Conservation (phyloP, 2,113 vertebrate genomes). For the Elachura formosa region DNA sequence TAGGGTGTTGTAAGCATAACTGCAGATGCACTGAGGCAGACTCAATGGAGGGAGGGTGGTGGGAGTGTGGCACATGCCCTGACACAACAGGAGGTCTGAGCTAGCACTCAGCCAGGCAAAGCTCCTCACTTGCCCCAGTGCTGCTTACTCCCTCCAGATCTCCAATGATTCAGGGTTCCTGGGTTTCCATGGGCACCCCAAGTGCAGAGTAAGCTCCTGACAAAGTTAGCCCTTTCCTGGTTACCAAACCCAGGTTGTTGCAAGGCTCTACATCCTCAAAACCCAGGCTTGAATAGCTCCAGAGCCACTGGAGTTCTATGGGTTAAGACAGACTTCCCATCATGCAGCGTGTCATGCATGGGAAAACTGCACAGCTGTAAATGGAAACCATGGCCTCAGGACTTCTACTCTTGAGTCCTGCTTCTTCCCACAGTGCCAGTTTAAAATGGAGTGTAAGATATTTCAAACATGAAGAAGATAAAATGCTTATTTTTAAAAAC, state of each 20-base stretch:
- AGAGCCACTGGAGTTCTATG: not conserved
- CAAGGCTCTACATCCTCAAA: not conserved
- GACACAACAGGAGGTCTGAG: not conserved
- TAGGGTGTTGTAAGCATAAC: not conserved
- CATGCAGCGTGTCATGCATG: fast-evolving
- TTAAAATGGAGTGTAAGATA: not conserved
- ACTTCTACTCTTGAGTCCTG: not conserved
- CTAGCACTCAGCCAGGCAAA: not conserved
- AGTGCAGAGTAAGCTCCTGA: not conserved
- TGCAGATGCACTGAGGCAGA: not conserved
- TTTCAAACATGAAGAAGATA: not conserved
- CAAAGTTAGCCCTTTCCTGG: not conserved
- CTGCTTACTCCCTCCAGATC: not conserved
- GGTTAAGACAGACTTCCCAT: not conserved
- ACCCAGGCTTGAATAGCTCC: not conserved
- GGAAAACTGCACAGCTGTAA: not conserved
- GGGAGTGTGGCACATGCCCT: not conserved
- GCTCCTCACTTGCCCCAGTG: not conserved
- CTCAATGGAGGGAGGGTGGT: not conserved
- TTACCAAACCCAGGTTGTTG: not conserved
- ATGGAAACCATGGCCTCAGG: not conserved
- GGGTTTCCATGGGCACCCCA: fast-evolving
- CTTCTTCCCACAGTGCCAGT: not conserved
- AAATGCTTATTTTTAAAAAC: not conserved
- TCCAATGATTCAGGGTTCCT: not conserved